Evolutionary conservation across 2,888 invertebrate genomes (phyloP).

Genomic region (Chloroclystis v-ata): DNA sequence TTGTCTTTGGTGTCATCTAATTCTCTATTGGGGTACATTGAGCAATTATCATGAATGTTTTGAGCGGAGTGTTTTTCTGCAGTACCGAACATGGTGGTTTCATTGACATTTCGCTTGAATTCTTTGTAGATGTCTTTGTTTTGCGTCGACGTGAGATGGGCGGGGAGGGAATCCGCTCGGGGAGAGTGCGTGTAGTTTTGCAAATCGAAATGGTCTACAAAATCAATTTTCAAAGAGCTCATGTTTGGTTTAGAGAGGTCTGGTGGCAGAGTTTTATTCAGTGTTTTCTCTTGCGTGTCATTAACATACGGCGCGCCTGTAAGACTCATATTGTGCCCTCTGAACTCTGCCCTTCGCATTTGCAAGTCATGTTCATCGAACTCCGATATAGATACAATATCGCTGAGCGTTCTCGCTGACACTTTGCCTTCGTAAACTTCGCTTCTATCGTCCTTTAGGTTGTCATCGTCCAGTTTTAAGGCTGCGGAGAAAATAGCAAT

Average conservation of each 20-base stretch:
- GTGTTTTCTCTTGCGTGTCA: constrained; percentile 41
- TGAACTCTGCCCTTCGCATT: constrained; percentile 70
- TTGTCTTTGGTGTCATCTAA: constrained; percentile 56
- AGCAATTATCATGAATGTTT: constrained; percentile 66
- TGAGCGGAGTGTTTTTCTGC: constrained; percentile 52
- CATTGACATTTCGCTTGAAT: constrained; percentile 67
- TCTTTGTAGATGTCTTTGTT: constrained; percentile 48
- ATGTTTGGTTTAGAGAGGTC: constrained; percentile 54
- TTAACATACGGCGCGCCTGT: constrained; percentile 40
- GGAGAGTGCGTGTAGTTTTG: constrained; percentile 45
- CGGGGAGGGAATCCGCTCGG: constrained; percentile 62
- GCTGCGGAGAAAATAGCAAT: constrained; percentile 57
- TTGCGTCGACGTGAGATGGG: constrained; percentile 63
- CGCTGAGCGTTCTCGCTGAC: constrained; percentile 84
- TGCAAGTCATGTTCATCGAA: constrained; percentile 82
- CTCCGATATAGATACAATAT: constrained; percentile 85
- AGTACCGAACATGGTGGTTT: constrained; percentile 61
- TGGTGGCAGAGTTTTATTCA: constrained; percentile 57
- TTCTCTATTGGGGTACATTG: constrained; percentile 71
- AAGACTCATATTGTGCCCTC: constrained; percentile 49
- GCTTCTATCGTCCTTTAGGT: constrained; percentile 67
- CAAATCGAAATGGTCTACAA: constrained; percentile 51
- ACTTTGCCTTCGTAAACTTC: constrained; percentile 74
- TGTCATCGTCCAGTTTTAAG: constrained; percentile 78
- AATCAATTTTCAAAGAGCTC: constrained; percentile 62